Evolutionary conservation across 2,797 vertebrate genomes (phyloP).

Genomic region (Falco concolor): DNA sequence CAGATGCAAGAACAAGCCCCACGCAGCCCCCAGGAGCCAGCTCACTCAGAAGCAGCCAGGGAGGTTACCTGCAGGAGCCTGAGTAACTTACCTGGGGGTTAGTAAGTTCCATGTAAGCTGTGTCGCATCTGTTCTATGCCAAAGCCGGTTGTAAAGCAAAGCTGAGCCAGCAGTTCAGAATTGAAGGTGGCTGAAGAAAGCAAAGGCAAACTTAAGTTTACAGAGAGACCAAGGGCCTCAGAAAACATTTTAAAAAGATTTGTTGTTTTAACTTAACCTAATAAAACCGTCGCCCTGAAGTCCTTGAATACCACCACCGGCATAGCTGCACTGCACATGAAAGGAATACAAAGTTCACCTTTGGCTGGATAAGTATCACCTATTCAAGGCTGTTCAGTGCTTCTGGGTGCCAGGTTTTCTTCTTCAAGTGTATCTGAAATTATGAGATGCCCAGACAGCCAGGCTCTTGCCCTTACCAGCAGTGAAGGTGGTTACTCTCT

Average conservation of each 20-base stretch:
- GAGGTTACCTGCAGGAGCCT: not conserved
- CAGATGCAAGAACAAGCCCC: not conserved
- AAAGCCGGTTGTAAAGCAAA: not conserved
- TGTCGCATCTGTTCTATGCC: not conserved
- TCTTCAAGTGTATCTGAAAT: not conserved
- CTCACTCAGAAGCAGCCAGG: accelerated
- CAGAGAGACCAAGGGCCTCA: not conserved
- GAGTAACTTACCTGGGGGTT: not conserved
- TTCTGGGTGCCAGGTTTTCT: not conserved
- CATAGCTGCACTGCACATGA: not conserved
- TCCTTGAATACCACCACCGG: not conserved
- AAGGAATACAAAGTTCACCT: not conserved
- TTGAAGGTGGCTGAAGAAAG: not conserved
- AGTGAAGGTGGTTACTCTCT: not conserved
- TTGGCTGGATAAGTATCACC: not conserved
- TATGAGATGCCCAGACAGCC: not conserved
- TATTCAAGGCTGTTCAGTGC: not conserved
- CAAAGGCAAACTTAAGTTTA: not conserved
- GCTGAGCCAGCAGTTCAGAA: not conserved
- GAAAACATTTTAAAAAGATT: not conserved
- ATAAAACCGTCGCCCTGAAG: not conserved
- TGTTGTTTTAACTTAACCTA: not conserved
- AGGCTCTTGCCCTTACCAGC: not conserved
- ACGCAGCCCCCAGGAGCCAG: not conserved
- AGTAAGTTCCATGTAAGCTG: not conserved